Evolutionary conservation across 2,888 invertebrate species (phyloP), one percentile per base, ranked within the genome.

Genomic region (Allygus modestus): DNA sequence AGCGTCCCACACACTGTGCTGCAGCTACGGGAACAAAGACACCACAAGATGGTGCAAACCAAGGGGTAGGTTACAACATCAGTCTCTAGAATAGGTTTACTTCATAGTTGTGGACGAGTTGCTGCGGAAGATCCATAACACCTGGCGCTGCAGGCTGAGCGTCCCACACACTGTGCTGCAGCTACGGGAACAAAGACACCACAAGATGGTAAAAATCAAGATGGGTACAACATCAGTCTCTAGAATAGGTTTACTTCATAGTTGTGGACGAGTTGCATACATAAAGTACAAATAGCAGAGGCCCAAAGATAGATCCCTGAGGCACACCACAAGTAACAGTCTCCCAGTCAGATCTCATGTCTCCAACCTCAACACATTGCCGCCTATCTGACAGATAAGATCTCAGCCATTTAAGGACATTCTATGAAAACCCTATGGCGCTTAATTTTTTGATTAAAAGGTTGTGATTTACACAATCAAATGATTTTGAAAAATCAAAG

Each of bases 151-250:
- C 85, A 92, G 93, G 88, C 91, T 96, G 12, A 94, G 95, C 88
- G 92, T 96, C 37, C 95, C 94, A 89, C 93, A 93, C 86, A 93
- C 93, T 1, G 94, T 96, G 4, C 92, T 94, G 87, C 93, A 94
- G 88, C 91, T 96, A 87, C 91, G 96, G 83, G 92, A 93, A 88
- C 93, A 94, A 89, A 92, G 96, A 86, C 65, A 65, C 65, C 92
- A 92, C 89, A 93, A 93, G 89, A 96, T 96, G 96, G 95, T 96
- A 7, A 95, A 96, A 90, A 93, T 94, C 71, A 92, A 92, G 92
- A 94, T 92, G 46, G 37, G 37, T 37, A 37, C 37, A 37, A 7
- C n/a, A n/a, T n/a, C n/a, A n/a, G n/a, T n/a, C n/a, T n/a, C n/a
- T n/a, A n/a, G n/a, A n/a, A n/a, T n/a, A n/a, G n/a, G n/a, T n/a